A percentile compares a stretch with the other conserved stretches of the same genome.
phyloP scores from a whole-genome alignment of 2,113 vertebrate genomes.

The Ciconia boyciana region DNA sequence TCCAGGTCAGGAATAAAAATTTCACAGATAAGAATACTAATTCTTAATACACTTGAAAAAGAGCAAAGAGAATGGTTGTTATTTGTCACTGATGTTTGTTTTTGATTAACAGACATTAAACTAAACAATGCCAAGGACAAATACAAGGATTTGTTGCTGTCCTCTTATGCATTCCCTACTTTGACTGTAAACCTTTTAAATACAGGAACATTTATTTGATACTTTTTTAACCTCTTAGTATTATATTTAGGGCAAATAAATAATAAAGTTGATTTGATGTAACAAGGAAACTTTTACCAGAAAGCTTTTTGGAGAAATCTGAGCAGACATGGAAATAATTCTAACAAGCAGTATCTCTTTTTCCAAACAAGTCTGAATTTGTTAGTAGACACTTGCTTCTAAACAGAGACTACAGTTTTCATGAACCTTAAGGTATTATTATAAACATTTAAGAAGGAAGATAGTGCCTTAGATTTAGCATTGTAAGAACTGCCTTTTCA shows the following conservation, averaged over 20 bases:
- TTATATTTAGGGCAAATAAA: neutral
- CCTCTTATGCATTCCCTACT: neutral
- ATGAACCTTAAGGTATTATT: neutral
- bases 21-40: neutral
- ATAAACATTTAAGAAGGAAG: neutral
- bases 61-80: neutral
- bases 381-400: neutral
- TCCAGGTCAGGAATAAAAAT: neutral
- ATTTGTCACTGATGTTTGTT: neutral
- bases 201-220: neutral
- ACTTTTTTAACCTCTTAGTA: neutral
- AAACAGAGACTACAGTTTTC: neutral
- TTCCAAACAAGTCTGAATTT: neutral
- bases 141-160: neutral
- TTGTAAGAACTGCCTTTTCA: neutral
- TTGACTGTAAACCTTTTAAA: neutral
- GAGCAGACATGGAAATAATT: neutral
- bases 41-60: neutral
- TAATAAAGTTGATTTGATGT: neutral
- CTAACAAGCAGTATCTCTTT: neutral
- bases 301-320: neutral
- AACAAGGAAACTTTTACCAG: neutral
- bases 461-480: neutral
- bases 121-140: neutral
- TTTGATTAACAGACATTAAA: neutral